Conservation (phyloP, 2,888 invertebrate genomes). For the Geophilus truncorum region DNA sequence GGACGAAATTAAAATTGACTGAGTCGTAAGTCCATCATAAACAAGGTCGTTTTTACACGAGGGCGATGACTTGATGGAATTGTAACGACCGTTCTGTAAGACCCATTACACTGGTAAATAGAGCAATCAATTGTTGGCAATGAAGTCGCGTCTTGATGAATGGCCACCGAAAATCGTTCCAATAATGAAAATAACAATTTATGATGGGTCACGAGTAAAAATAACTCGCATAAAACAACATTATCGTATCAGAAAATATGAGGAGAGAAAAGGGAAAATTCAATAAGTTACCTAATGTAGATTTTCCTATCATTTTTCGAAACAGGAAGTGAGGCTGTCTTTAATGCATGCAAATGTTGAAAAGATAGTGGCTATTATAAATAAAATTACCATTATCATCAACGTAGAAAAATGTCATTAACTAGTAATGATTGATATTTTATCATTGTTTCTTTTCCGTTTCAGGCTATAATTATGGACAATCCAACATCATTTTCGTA, state of each 20-base stretch:
- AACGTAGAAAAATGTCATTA: not conserved
- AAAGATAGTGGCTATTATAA: no score
- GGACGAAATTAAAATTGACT: not conserved
- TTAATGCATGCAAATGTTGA: not conserved
- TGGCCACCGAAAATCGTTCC: not conserved
- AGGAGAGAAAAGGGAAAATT: not conserved
- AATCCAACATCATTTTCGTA: not conserved
- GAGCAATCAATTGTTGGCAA: not conserved
- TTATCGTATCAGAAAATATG: no score
- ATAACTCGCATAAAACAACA: not conserved
- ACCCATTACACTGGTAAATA: not conserved
- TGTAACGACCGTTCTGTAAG: not conserved
- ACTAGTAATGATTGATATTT: not conserved
- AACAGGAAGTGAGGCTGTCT: not conserved
- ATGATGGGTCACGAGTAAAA: not conserved
- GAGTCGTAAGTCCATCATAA: not conserved
- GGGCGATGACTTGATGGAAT: not conserved
- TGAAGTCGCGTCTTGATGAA: not conserved
- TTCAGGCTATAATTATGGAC: not conserved
- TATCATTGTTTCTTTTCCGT: not conserved
- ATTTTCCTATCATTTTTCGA: not conserved
- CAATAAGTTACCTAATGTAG: not conserved
- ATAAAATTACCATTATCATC: not conserved
- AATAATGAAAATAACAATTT: not conserved
- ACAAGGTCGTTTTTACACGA: not conserved